Base-by-base conservation (phyloP, 2,113 vertebrate genomes). In the Urocolius indicus region DNA sequence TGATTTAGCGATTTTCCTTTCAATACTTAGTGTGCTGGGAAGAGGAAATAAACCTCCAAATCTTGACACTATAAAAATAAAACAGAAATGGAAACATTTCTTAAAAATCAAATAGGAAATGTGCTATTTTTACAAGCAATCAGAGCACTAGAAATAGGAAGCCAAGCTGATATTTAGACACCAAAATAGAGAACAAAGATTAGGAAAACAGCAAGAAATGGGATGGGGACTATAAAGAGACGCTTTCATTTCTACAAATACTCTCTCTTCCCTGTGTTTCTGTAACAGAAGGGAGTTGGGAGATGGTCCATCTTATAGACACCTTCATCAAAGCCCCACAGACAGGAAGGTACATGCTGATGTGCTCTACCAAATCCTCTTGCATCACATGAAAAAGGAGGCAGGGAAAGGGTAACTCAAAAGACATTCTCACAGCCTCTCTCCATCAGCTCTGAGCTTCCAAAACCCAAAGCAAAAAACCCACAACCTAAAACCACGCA, bases 371-470 rank as follows among this genome's bases (percentile, higher is more conserved):
- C 41, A 36, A 5, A 90, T 41, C 75, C 73, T 83, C 59, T 43
- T 7, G 32, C n/a, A 19, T 7, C 4, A 1, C 43, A 1, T 0
- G 9, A 29, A 48, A 16, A n/a, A 46, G 0, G 5, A 86, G 63
- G 36, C 79, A 65, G 61, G 48, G 59, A 32, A 55, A 68, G 6
- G 0, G 51, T 0, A 29, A 45, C 67, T 73, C 82, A 1, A 1
- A 1, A 17, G 32, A 9, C 14, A 1, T 43, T 2, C 4, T 1
- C 34, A 24, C 36, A 13, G 46, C 58, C 58, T 41, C 77, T 43
- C 66, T 15, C 51, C 58, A 26, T 45, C 78, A 26, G 36, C 52
- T 8, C 32, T 3, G 57, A 68, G 69, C 49, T 65, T 55, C 74
- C 59, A 34, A 63, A 32, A 22, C 30, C n/a, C 43, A 46, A 45